These are phyloP conservation scores for Sardinella longiceps DNA, from an alignment of 2,797 vertebrate genomes.

Conservation along the genomic window DNA sequence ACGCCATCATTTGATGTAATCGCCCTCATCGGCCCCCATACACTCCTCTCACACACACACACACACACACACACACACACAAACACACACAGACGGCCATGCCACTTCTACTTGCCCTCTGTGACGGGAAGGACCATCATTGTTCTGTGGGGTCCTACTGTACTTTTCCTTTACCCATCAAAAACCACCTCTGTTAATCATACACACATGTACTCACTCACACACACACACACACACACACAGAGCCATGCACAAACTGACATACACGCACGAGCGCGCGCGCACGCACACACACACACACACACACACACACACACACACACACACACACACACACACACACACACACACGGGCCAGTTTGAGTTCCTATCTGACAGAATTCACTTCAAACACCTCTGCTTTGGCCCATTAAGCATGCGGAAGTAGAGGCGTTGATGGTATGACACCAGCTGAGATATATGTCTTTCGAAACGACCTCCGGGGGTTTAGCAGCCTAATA, in stretches of 20 bases:
- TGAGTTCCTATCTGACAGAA: background rate
- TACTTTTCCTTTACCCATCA: background rate
- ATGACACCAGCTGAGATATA: background rate
- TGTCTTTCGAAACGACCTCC: background rate
- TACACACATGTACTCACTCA: no score
- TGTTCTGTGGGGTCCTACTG: slow-evolving; percentile 23
- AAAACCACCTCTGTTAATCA: no score
- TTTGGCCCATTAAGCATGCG: slow-evolving; percentile 56
- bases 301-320: no score
- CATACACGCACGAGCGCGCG: background rate
- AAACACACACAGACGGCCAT: slow-evolving; percentile 65
- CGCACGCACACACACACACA: background rate
- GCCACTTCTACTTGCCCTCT: slow-evolving; percentile 68
- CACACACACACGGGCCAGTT: background rate
- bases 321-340: background rate
- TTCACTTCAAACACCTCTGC: background rate
- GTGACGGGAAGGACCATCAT: slow-evolving; percentile 56
- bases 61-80: slow-evolving; percentile 67
- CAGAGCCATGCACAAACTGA: no score
- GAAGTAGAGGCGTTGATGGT: slow-evolving; percentile 50
- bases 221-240: no score
- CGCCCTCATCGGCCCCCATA: slow-evolving; percentile 64
- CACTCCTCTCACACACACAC: slow-evolving; percentile 59
- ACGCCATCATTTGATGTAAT: slow-evolving; percentile 77
- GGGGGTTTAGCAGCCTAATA: slow-evolving; percentile 51